A percentile compares a stretch with the other conserved stretches of the same genome.
These are phyloP conservation scores for Mustela nigripes DNA, from an alignment of 2,113 vertebrate genomes.

Conservation along the genomic window DNA sequence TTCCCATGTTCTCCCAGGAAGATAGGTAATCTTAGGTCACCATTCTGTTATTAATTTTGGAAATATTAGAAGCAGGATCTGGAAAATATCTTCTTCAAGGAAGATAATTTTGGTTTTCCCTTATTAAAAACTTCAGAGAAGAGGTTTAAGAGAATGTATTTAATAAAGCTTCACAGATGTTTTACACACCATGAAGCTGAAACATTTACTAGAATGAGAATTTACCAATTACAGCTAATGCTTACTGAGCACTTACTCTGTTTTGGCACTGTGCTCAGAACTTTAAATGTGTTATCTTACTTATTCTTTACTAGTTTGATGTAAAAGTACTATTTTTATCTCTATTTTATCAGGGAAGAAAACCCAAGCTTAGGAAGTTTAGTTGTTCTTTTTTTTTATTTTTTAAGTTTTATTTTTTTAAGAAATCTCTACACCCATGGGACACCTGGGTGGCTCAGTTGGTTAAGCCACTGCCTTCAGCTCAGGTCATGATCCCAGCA, in stretches of 20 bases:
- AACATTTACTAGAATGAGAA: background rate
- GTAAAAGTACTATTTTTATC: background rate
- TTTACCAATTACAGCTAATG: background rate
- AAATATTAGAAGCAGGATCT: background rate
- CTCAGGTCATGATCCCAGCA: no score
- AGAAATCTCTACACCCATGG: background rate
- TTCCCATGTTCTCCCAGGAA: background rate
- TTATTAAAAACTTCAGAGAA: background rate
- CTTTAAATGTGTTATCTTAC: background rate
- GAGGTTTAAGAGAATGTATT: background rate
- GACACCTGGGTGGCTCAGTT: no score
- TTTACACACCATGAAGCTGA: background rate
- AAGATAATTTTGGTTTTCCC: background rate
- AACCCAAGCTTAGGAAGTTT: background rate
- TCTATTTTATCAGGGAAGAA: background rate
- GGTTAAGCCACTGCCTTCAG: no score
- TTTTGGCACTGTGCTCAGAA: background rate
- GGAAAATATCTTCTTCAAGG: background rate
- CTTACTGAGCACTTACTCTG: background rate
- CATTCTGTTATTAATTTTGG: background rate
- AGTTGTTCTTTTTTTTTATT: background rate
- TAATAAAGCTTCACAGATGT: background rate
- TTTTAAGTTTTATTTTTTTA: background rate
- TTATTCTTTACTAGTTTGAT: background rate
- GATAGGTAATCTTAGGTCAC: background rate